Conservation (phyloP, 2,888 invertebrate species). For the Leptinotarsa peninsularis region DNA sequence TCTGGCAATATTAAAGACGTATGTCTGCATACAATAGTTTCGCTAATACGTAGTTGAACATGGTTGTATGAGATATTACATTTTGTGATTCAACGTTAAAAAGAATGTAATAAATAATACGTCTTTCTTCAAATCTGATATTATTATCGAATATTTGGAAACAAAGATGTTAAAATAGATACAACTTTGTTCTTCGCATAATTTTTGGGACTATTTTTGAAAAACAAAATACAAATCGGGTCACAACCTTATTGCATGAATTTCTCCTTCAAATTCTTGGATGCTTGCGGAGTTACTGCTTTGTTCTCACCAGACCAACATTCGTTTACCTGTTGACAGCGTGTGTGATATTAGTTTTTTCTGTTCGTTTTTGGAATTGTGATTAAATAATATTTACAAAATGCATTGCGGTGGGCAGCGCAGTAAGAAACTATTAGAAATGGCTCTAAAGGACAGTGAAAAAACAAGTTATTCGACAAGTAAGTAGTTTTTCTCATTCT, state of each 20-base stretch:
- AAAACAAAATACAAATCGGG: slow-evolving; percentile 18
- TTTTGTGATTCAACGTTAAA: slow-evolving; percentile 19
- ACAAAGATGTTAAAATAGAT: slow-evolving; percentile 23
- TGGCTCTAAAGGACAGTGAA: slow-evolving; percentile 21
- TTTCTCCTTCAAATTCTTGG: slow-evolving; percentile 18
- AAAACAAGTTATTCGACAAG: slow-evolving; percentile 20
- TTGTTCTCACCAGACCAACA: slow-evolving; percentile 20
- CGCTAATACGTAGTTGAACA: slow-evolving; percentile 22
- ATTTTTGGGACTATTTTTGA: slow-evolving; percentile 19
- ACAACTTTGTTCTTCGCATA: slow-evolving; percentile 22
- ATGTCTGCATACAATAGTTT: slow-evolving; percentile 22
- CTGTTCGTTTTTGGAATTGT: slow-evolving; percentile 19
- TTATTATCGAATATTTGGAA: slow-evolving; percentile 4
- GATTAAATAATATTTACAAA: slow-evolving; percentile 19
- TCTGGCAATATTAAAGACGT: slow-evolving; percentile 22
- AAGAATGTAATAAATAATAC: slow-evolving; percentile 25
- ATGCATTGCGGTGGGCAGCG: slow-evolving; percentile 20
- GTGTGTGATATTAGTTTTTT: slow-evolving; percentile 20
- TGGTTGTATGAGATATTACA: slow-evolving; percentile 23
- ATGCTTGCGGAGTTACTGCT: slow-evolving; percentile 20
- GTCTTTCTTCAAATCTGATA: slow-evolving; percentile 17
- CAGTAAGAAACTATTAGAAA: slow-evolving; percentile 20
- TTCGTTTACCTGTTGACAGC: slow-evolving; percentile 21
- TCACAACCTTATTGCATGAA: slow-evolving; percentile 23
- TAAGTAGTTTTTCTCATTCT: slow-evolving; percentile 22